Percentiles rank a stretch among this genome's conserved stretches.
Conservation (phyloP, 1,140 invertebrate genomes). For the Ephestia elutella region DNA sequence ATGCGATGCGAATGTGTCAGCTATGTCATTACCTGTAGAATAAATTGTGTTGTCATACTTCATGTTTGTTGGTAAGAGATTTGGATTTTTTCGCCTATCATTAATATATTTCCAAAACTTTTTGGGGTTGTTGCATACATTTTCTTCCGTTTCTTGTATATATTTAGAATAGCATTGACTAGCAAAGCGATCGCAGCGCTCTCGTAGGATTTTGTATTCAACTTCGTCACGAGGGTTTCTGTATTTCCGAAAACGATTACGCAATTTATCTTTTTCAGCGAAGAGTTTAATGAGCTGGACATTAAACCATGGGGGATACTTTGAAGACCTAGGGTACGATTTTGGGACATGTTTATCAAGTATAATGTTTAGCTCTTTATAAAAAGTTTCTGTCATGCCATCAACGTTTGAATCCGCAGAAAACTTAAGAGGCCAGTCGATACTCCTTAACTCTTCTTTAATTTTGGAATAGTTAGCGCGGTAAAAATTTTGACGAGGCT, state of each 20-base stretch:
- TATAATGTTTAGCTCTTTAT: no score
- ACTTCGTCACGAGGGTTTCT: constrained; percentile 15
- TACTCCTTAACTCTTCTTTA: no score
- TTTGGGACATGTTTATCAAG: no score
- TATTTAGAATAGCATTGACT: constrained; percentile 13
- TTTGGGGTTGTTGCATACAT: constrained; percentile 16
- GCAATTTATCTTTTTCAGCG: constrained; percentile 16
- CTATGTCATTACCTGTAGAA: constrained; percentile 13
- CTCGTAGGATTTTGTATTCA: constrained; percentile 16
- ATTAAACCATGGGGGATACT: constrained; percentile 16
- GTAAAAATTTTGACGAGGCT: no score
- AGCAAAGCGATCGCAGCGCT: constrained; percentile 11
- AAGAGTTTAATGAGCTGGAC: constrained; percentile 11
- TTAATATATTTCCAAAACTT: constrained; percentile 19
- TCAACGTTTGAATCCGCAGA: no score
- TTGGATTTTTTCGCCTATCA: constrained; percentile 9
- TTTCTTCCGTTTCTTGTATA: constrained; percentile 9
- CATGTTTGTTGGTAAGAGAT: constrained; percentile 10
- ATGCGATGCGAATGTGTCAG: constrained; percentile 17
- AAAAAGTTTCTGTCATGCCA: no score
- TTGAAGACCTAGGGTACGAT: no score
- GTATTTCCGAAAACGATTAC: constrained; percentile 15
- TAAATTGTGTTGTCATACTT: not conserved
- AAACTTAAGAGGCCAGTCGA: no score
- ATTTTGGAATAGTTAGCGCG: no score